Percentiles rank a stretch among this genome's conserved stretches.
These are phyloP conservation scores for Melieria crassipennis DNA, from an alignment of 2,888 invertebrate genomes.

Conservation along the genomic window DNA sequence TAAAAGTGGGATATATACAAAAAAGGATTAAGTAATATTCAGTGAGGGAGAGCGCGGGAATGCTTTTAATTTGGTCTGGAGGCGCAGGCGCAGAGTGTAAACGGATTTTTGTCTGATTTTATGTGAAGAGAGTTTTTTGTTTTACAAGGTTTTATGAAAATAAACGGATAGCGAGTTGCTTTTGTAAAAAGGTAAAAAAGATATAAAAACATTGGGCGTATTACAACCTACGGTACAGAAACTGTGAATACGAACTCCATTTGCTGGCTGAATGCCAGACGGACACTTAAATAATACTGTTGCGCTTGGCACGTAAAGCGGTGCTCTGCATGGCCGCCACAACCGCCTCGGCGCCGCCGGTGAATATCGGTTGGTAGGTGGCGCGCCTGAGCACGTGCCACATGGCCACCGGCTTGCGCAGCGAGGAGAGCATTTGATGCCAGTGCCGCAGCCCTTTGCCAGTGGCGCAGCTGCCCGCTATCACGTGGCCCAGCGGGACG, in stretches of 20 bases:
- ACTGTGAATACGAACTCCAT: not conserved
- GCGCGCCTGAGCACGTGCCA: constrained; percentile 78
- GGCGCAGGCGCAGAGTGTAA: not conserved
- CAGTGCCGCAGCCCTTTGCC: constrained; percentile 81
- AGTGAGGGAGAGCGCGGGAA: too few relatives aligned
- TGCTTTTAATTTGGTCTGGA: not conserved
- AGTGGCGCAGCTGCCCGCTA: constrained; percentile 77
- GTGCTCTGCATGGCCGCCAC: constrained; percentile 60
- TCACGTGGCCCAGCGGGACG: constrained; percentile 80
- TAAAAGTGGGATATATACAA: too few relatives aligned
- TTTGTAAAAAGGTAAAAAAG: too few relatives aligned
- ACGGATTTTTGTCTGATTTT: not conserved
- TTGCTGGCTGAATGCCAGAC: not conserved
- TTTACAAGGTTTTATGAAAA: too few relatives aligned
- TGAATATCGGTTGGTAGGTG: constrained; percentile 57
- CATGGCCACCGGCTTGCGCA: constrained; percentile 84
- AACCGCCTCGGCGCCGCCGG: constrained; percentile 60
- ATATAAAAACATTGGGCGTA: not conserved
- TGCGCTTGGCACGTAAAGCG: constrained; percentile 53
- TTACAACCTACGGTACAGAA: constrained; percentile 13
- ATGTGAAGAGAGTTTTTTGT: too few relatives aligned
- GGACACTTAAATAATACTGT: constrained; percentile 54
- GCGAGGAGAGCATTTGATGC: constrained; percentile 84
- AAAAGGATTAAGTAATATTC: too few relatives aligned
- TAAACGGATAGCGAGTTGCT: too few relatives aligned